A percentile compares a stretch with the other conserved stretches of the same genome.
phyloP scores from a whole-genome alignment of 37 sponge, comb jelly and placozoan species.

The Tethya wilhelma region DNA sequence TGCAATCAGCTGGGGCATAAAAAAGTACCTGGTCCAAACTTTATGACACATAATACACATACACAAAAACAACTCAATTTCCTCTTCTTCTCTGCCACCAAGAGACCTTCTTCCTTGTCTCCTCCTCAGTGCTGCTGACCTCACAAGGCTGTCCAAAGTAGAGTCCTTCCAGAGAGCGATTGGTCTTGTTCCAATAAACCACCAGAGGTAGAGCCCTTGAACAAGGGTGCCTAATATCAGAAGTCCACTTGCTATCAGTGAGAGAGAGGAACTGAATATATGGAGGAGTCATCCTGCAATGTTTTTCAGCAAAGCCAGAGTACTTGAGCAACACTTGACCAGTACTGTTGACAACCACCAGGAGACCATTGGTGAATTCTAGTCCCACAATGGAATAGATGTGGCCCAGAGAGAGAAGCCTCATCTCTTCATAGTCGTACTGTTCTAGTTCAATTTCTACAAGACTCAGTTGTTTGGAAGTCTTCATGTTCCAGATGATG shows the following conservation, averaged over 20 bases:
- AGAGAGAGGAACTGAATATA: slow-evolving; percentile 37
- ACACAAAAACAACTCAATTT: not conserved
- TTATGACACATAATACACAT: too few relatives aligned
- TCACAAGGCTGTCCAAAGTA: slow-evolving; percentile 6
- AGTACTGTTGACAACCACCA: slow-evolving; percentile 36
- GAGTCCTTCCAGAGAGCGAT: slow-evolving; percentile 31
- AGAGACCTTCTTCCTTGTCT: not conserved
- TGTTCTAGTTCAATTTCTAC: not conserved
- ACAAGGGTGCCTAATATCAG: slow-evolving; percentile 22
- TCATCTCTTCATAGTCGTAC: slow-evolving; percentile 32
- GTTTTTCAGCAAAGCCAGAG: slow-evolving; percentile 31
- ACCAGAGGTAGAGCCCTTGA: not conserved
- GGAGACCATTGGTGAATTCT: slow-evolving; percentile 10
- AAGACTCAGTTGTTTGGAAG: not conserved
- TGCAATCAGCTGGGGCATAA: too few relatives aligned
- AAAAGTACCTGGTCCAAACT: too few relatives aligned
- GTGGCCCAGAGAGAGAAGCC: slow-evolving; percentile 44
- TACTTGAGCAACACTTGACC: slow-evolving; percentile 23
- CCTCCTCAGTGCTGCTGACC: not conserved
- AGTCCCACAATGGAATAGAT: slow-evolving; percentile 46
- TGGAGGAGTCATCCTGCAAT: slow-evolving; percentile 30
- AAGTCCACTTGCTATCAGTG: slow-evolving; percentile 25
- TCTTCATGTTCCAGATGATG: slow-evolving; percentile 14
- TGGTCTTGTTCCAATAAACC: slow-evolving; percentile 57
- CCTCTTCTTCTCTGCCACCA: slow-evolving; percentile 11